Evolutionary conservation across 1,140 invertebrate genomes (phyloP), one percentile per base, ranked within the genome.

Genomic region (Planococcus citri): DNA sequence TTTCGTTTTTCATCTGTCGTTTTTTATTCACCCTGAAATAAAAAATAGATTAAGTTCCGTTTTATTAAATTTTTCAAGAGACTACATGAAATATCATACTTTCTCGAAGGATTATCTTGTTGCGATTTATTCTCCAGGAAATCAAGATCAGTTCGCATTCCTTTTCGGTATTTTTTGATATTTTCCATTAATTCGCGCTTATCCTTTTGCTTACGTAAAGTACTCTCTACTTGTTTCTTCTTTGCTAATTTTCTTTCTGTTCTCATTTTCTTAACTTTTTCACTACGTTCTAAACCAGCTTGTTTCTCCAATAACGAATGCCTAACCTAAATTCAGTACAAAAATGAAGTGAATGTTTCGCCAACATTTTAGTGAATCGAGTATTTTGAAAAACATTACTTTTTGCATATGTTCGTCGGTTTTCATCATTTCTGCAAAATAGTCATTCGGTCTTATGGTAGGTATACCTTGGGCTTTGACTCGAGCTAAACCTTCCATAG

Each of bases 391-490:
- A 24, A 25, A 6, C 4, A 64, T 4, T 70, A 87, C 85, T 79
- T 95, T 97, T 76, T 97, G 92, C 97, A 99, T 99, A 73, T 99
- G 97, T 51, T 86, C 84, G 80, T 99, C 97, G 67, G 91, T 85
- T 78, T 99, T 99, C 1, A 93, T 93, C 97, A 99, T 99, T 83
- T 99, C 91, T 0, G 96, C 97, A 82, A 97, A 98, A 80, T 97
- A 99, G 80, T 98, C 96, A 29, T 93, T 88, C 0, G 97, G 97
- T 78, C 86, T 83, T 76, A 85, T 88, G 0, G 92, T 96, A 0
- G 84, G 81, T 41, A 97, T 82, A 24, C 84, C 85, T 1, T 94
- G 75, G 72, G 86, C 84, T 64, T 92, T 87, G 3, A 98, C 78
- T 68, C 83, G 82, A 24, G 84, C 82, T 20, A 97, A 83, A 1